A percentile compares a stretch with the other conserved stretches of the same genome.
phyloP scores from a whole-genome alignment of 2,888 invertebrate species.

The Meloe dianella region DNA sequence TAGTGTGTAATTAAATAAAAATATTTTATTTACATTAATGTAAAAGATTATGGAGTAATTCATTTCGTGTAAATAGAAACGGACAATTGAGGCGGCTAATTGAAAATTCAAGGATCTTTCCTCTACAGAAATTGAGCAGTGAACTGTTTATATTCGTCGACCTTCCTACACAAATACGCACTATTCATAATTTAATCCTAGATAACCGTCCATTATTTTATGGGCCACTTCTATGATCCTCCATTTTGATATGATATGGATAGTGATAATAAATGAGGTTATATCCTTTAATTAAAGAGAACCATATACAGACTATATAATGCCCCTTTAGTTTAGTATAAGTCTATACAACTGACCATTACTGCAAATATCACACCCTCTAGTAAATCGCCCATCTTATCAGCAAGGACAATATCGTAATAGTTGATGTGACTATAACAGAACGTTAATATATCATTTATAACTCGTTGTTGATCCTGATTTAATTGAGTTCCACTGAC shows the following conservation, averaged over 20 bases:
- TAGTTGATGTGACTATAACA: not conserved
- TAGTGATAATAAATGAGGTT: not conserved
- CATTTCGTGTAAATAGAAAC: not conserved
- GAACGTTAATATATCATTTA: not conserved
- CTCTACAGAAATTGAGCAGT: constrained; percentile 5
- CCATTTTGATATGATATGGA: not conserved
- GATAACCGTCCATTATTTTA: not conserved
- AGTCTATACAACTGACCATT: not conserved
- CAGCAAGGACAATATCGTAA: not conserved
- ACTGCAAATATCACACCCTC: not conserved
- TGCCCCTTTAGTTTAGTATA: not conserved
- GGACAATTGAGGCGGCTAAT: not conserved
- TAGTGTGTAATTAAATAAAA: no score
- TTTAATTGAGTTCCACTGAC: not conserved
- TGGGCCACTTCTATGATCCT: not conserved
- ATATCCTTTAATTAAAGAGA: not conserved
- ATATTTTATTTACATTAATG: not conserved
- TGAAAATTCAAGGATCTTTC: not conserved
- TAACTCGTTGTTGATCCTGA: not conserved
- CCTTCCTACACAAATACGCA: not conserved
- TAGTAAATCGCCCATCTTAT: not conserved
- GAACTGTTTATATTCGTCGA: not conserved
- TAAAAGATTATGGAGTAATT: no score
- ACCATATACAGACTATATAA: not conserved
- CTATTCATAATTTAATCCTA: not conserved